phyloP scores from a whole-genome alignment of 1,140 invertebrate species.

The Leptinotarsa defecta region DNA sequence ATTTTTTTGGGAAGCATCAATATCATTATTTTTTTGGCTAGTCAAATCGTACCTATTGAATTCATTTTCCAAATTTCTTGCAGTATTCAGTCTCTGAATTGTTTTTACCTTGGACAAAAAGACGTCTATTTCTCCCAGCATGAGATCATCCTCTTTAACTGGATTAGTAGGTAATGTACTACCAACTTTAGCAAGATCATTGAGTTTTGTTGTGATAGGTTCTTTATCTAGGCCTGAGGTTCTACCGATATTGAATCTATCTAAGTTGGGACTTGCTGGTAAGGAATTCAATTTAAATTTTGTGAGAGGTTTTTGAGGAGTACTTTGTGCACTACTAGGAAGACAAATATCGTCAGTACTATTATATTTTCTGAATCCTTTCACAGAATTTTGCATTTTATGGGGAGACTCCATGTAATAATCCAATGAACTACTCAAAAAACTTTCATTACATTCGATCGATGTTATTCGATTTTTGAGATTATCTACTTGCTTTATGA shows the following conservation, averaged over 20 bases:
- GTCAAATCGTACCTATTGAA: constrained; percentile 21
- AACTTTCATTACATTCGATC: constrained; percentile 55
- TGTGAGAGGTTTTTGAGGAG: constrained; percentile 51
- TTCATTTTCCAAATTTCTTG: constrained; percentile 42
- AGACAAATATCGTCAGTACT: constrained; percentile 49
- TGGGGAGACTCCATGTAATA: constrained; percentile 29
- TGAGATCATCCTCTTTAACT: constrained; percentile 57
- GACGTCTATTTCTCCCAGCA: constrained; percentile 61
- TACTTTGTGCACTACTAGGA: constrained; percentile 49
- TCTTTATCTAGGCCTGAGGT: constrained; percentile 12
- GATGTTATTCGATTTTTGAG: constrained; percentile 63
- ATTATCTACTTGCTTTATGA: constrained; percentile 65
- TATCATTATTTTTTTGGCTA: background rate
- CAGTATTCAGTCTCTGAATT: constrained; percentile 52
- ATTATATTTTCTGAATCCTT: constrained; percentile 39
- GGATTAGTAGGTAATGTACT: constrained; percentile 45
- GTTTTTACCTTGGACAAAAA: constrained; percentile 61
- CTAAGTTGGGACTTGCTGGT: constrained; percentile 44
- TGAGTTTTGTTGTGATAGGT: constrained; percentile 45
- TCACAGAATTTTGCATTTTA: constrained; percentile 35
- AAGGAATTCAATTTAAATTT: constrained; percentile 48
- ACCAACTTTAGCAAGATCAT: constrained; percentile 52
- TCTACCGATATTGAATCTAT: constrained; percentile 22
- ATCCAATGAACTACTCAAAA: constrained; percentile 37
- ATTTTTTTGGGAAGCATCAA: background rate